Percentiles rank a stretch among this genome's conserved stretches.
Conservation (phyloP, 2,888 invertebrate genomes). For the Pollenia labialis region DNA sequence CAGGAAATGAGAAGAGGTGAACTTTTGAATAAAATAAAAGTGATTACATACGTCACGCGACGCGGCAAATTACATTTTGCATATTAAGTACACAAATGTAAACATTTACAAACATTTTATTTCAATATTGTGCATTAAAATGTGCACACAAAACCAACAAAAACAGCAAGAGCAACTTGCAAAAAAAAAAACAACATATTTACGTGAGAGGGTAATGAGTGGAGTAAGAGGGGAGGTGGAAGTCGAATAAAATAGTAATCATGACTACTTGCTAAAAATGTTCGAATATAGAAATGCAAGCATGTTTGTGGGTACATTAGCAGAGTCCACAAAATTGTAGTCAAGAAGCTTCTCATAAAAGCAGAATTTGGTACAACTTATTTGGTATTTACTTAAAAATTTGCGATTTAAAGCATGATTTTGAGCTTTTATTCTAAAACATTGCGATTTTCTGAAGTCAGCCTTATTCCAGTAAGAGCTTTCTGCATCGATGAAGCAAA, state of each 20-base stretch:
- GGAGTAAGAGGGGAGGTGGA: not conserved
- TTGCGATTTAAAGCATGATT: too few species aligned
- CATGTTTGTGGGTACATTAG: not conserved
- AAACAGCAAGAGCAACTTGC: not conserved
- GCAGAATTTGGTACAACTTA: too few species aligned
- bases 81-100: conserved; percentile 67
- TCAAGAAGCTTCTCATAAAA: too few species aligned
- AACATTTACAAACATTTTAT: conserved; percentile 58
- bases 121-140: conserved; percentile 40
- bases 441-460: too few species aligned
- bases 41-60: conserved; percentile 81
- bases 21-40: conserved; percentile 75
- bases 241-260: conserved; percentile 28
- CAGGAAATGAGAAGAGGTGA: conserved; percentile 47
- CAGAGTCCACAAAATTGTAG: not conserved
- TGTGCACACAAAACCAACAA: conserved; percentile 13
- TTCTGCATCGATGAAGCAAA: too few species aligned
- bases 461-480: too few species aligned
- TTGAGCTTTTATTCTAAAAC: too few species aligned
- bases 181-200: conserved; percentile 4
- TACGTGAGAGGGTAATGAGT: not conserved
- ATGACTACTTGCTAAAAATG: conserved; percentile 3
- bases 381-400: too few species aligned
- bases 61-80: conserved; percentile 81
- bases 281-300: not conserved